phyloP scores from a whole-genome alignment of 2,888 invertebrate genomes.

The Drosophila putrida region DNA sequence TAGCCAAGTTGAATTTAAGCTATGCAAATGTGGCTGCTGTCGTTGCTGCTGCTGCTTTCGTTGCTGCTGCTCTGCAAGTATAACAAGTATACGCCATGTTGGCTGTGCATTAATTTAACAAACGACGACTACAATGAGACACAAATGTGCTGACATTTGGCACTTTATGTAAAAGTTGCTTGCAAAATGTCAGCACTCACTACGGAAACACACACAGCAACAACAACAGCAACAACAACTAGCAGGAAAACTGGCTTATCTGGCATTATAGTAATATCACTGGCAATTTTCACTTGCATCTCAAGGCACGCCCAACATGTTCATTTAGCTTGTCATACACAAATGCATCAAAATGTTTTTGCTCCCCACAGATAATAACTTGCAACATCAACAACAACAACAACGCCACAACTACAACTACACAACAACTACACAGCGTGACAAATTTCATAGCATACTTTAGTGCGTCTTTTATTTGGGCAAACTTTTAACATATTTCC shows the following conservation, averaged over 20 bases:
- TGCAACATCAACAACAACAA: slow-evolving; percentile 28
- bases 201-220: slow-evolving; percentile 26
- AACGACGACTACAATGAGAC: slow-evolving; percentile 48
- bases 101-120: slow-evolving; percentile 67
- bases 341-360: slow-evolving; percentile 59
- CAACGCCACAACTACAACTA: not conserved
- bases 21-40: slow-evolving; percentile 42
- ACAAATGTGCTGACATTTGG: slow-evolving; percentile 76
- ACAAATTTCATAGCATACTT: slow-evolving; percentile 62
- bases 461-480: slow-evolving; percentile 37
- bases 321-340: slow-evolving; percentile 70
- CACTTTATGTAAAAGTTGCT: slow-evolving; percentile 64
- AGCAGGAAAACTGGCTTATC: slow-evolving; percentile 41
- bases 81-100: slow-evolving; percentile 76
- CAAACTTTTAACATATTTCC: slow-evolving; percentile 21
- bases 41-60: slow-evolving; percentile 10
- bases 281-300: slow-evolving; percentile 17
- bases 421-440: slow-evolving; percentile 18
- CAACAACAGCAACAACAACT: slow-evolving; percentile 17
- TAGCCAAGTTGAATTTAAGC: slow-evolving; percentile 41
- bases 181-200: slow-evolving; percentile 43
- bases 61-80: slow-evolving; percentile 59
- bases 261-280: slow-evolving; percentile 33
- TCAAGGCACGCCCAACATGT: slow-evolving; percentile 63
- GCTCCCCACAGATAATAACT: slow-evolving; percentile 21